phyloP scores from a whole-genome alignment of 2,888 invertebrate genomes.

The Metalampra italica region DNA sequence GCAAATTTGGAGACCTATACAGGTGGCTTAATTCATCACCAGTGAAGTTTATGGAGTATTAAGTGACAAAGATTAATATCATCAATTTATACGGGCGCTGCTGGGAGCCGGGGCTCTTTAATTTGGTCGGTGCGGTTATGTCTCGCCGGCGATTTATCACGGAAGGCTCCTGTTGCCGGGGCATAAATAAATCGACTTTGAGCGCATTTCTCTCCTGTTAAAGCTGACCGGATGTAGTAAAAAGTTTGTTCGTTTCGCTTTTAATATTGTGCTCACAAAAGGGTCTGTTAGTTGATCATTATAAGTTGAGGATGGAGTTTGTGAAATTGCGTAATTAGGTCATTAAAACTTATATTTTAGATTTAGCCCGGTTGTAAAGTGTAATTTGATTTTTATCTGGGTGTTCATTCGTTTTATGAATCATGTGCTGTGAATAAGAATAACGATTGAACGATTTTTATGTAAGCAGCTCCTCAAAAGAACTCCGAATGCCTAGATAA shows the following conservation, averaged over 20 bases:
- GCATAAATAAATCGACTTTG: constrained; percentile 10
- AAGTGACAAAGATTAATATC: constrained; percentile 62
- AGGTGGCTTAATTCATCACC: constrained; percentile 49
- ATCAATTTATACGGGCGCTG: constrained; percentile 43
- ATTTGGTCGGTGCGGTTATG: constrained; percentile 23
- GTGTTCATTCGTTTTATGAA: too few relatives aligned
- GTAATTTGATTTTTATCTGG: background rate
- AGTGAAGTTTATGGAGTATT: constrained; percentile 53
- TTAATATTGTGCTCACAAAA: background rate
- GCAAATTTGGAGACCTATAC: constrained; percentile 19
- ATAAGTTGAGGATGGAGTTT: background rate
- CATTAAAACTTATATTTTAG: background rate
- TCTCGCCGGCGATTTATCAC: constrained; percentile 12
- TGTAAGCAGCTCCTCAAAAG: too few relatives aligned
- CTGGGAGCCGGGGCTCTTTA: constrained; percentile 19
- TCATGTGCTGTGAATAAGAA: too few relatives aligned
- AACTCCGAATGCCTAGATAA: too few relatives aligned
- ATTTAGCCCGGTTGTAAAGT: background rate
- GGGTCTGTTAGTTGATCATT: background rate
- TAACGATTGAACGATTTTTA: too few relatives aligned
- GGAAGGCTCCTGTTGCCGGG: constrained; percentile 2
- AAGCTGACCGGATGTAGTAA: constrained; percentile 4
- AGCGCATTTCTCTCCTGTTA: constrained; percentile 1
- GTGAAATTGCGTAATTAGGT: background rate
- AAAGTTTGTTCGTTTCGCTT: background rate